Evolutionary conservation across 1,140 invertebrate species (phyloP), one percentile per base, ranked within the genome.

Genomic region (Aleiodes sp.): DNA sequence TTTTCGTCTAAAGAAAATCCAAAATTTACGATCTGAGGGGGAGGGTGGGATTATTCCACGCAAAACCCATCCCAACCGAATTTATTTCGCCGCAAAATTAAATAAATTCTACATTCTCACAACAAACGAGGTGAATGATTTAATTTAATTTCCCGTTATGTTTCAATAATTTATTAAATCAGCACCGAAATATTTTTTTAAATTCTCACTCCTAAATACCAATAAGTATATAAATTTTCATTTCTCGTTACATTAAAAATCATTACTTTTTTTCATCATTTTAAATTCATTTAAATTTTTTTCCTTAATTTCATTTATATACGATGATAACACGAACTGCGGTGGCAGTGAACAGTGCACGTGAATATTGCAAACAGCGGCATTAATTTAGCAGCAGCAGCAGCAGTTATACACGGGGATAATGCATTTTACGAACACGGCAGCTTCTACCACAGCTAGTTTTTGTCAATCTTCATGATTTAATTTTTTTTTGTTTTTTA

Each of bases 341-440:
- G 75, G 79, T 85, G 84, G 84, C 84, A 86, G 84, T 86, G 83
- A 84, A 84, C 80, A 84, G 82, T 85, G 82, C 83, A 84, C 78
- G 80, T 84, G 80, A 76, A 84, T 84, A 84, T 84, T 83, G 79
- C 79, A 84, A 82, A 79, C 82, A 84, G 75, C 78, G 76, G 75
- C 78, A 76, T 78, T 78, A 62, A 73, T 73, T 74, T 67, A 60
- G 66, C 73, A 33, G 74, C 67, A 43, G 70, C 65, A 69, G 70
- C 67, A 65, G 67, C 67, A 72, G 70, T 78, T 74, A 79, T 78
- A 80, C 75, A 80, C 75, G 73, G 68, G 75, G n/a, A 59, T 67
- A 70, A 79, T 78, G 74, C 77, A 80, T n/a, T 76, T 78, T 80
- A 82, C 79, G 78, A 82, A 83, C 78, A 81, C 78, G 79, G 78